Conservation (phyloP, 2,888 invertebrate species). For the Villa cingulata region DNA sequence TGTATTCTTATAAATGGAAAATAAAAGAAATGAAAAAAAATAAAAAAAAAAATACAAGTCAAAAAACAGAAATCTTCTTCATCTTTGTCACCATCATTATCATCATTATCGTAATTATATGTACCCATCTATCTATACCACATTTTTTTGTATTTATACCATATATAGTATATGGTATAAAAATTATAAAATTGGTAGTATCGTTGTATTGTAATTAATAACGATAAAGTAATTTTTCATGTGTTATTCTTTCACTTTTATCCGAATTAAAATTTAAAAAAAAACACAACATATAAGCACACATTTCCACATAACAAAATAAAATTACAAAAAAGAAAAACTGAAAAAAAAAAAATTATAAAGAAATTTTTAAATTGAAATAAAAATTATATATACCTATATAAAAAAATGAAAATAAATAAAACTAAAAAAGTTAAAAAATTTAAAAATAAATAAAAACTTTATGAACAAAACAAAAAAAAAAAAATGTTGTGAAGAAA, state of each 20-base stretch:
- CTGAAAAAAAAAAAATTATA: too few relatives aligned
- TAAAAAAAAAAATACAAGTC: too few relatives aligned
- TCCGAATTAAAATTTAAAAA: too few relatives aligned
- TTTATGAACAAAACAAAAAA: not conserved
- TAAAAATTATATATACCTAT: not conserved
- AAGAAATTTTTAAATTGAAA: not conserved
- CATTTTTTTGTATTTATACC: too few relatives aligned
- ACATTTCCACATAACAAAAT: too few relatives aligned
- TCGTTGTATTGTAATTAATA: conserved; percentile 11
- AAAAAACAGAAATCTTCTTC: too few relatives aligned
- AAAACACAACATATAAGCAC: too few relatives aligned
- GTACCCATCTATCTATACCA: not conserved
- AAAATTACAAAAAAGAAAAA: too few relatives aligned
- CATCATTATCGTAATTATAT: conserved; percentile 5
- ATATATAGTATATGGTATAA: too few relatives aligned
- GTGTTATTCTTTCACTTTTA: not conserved
- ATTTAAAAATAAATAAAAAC: not conserved
- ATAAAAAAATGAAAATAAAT: not conserved
- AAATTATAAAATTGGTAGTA: too few relatives aligned
- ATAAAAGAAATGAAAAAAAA: too few relatives aligned
- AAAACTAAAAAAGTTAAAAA: not conserved
- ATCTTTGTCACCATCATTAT: not conserved
- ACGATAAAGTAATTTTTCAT: conserved; percentile 12
- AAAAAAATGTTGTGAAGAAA: not conserved
- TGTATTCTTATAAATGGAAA: too few relatives aligned